Conservation (phyloP, 2,113 vertebrate species). For the Glaucidium brasilianum region DNA sequence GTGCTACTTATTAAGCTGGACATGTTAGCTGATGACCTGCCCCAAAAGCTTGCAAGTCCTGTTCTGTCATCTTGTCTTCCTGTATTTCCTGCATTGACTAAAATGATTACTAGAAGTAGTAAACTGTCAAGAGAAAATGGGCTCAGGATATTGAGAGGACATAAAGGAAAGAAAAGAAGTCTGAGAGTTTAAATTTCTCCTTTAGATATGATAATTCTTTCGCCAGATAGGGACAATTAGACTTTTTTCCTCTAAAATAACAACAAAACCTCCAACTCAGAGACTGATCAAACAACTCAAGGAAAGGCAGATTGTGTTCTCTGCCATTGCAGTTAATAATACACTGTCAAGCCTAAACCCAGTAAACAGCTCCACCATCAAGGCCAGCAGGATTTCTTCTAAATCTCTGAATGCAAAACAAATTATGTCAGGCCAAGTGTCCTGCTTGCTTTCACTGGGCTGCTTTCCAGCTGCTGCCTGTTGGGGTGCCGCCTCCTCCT, state of each 20-base stretch:
- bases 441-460: neutral
- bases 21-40: neutral
- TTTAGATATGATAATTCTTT: neutral
- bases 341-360: neutral
- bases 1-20: neutral
- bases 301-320: constrained; percentile 3
- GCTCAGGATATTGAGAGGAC: neutral
- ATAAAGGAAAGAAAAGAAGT: neutral
- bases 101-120: neutral
- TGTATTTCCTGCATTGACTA: neutral
- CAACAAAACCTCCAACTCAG: neutral
- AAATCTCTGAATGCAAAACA: neutral
- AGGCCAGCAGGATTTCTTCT: neutral
- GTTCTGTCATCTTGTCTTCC: neutral
- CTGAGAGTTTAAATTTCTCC: neutral
- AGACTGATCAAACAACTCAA: neutral
- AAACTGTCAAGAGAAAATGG: neutral
- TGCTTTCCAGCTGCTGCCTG: neutral
- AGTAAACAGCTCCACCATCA: neutral
- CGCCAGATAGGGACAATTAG: neutral
- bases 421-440: neutral
- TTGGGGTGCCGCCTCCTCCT: neutral
- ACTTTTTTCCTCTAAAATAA: neutral
- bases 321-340: neutral
- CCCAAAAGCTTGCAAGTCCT: neutral